Evolutionary conservation across 2,797 vertebrate species (phyloP).

Genomic region (Oophaga sylvatica): DNA sequence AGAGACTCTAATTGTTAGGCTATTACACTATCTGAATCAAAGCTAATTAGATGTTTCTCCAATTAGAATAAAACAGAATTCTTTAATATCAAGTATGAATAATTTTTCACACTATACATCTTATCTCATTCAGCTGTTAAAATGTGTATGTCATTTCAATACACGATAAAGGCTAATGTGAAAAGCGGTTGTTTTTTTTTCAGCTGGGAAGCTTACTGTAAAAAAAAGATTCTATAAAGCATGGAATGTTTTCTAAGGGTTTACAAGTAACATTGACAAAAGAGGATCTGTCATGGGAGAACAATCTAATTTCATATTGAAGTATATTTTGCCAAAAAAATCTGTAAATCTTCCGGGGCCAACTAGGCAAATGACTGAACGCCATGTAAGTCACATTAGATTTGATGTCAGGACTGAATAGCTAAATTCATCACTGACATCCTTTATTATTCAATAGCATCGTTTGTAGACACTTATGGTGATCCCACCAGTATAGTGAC

Average conservation of each 20-base stretch:
- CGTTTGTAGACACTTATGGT: background rate
- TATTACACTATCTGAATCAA: constrained; percentile 61
- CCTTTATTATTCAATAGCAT: background rate
- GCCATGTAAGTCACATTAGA: background rate
- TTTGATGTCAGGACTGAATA: background rate
- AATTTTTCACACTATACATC: constrained; percentile 57
- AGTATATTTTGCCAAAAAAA: background rate
- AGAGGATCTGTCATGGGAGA: background rate
- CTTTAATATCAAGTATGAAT: constrained; percentile 45
- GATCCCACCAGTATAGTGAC: background rate
- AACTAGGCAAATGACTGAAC: background rate
- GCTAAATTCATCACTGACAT: background rate
- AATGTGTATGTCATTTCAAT: constrained; percentile 48
- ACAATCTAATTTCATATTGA: background rate
- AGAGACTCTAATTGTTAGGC: constrained; percentile 65
- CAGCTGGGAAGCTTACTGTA: constrained; percentile 20
- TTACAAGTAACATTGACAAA: constrained; percentile 13
- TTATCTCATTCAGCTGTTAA: constrained; percentile 50
- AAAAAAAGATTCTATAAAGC: constrained; percentile 11
- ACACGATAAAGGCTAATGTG: constrained; percentile 39
- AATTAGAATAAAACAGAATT: constrained; percentile 43
- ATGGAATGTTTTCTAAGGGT: constrained; percentile 4
- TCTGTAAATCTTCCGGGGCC: background rate
- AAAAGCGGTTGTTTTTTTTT: background rate
- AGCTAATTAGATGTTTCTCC: constrained; percentile 54